Evolutionary conservation across 2,797 vertebrate species (phyloP).

Genomic region (Tapirus indicus): DNA sequence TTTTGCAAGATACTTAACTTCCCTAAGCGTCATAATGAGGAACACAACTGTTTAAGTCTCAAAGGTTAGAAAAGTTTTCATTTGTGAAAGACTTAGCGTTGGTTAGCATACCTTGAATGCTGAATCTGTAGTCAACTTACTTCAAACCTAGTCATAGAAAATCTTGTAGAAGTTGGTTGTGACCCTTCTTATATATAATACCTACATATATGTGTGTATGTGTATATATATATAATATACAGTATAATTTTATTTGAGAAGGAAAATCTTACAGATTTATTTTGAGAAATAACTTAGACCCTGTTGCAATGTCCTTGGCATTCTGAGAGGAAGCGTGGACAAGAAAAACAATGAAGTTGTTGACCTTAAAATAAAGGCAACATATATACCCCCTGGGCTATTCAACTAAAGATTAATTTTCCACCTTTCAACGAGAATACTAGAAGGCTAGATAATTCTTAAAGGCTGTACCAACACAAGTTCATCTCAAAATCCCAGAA

Average conservation of each 20-base stretch:
- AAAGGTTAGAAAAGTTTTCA: not conserved
- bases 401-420: not conserved
- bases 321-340: constrained; percentile 23
- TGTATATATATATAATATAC: not conserved
- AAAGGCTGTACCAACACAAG: not conserved
- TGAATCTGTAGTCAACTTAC: not conserved
- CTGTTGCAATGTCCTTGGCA: not conserved
- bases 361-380: constrained; percentile 21
- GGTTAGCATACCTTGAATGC: not conserved
- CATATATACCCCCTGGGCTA: not conserved
- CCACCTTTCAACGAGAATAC: constrained; percentile 1
- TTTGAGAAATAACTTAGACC: constrained; percentile 47
- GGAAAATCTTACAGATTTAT: constrained; percentile 20
- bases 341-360: not conserved
- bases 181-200: not conserved
- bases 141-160: constrained; percentile 30
- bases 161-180: not conserved
- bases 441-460: not conserved
- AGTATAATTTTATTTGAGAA: constrained; percentile 9
- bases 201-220: not conserved
- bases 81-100: not conserved
- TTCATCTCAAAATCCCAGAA: constrained; percentile 13
- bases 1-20: not conserved
- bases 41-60: not conserved
- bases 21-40: not conserved